phyloP scores from a whole-genome alignment of 1,140 invertebrate genomes.

The Ceratosolen fusciceps region DNA sequence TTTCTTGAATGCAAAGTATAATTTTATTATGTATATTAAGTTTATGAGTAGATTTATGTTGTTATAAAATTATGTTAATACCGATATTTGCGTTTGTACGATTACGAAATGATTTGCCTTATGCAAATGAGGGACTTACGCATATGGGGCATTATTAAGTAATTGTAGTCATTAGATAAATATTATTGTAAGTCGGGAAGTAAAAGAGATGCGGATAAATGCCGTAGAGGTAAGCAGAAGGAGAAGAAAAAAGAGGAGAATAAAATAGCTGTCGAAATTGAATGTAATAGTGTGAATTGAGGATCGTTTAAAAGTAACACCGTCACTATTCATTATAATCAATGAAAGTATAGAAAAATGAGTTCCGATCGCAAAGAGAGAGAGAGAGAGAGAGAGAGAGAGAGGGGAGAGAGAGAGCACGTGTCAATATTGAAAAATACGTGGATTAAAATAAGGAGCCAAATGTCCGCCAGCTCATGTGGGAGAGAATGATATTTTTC shows the following conservation, averaged over 20 bases:
- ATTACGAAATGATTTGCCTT: neutral
- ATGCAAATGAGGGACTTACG: neutral
- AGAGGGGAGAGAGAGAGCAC: too few species aligned
- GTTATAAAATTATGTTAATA: neutral
- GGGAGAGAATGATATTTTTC: too few species aligned
- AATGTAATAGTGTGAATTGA: neutral
- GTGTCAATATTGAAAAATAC: too few species aligned
- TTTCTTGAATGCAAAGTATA: too few species aligned
- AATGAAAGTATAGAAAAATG: neutral
- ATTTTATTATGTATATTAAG: neutral
- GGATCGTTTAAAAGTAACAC: too few species aligned
- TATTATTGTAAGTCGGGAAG: neutral
- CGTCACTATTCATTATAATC: neutral
- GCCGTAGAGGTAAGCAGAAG: neutral
- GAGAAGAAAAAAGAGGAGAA: too few species aligned
- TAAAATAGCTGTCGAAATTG: too few species aligned
- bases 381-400: too few species aligned
- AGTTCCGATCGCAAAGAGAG: too few species aligned
- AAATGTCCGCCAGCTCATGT: too few species aligned
- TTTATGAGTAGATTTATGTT: constrained; percentile 1
- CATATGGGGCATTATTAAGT: neutral
- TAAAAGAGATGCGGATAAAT: neutral
- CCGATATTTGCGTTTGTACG: neutral
- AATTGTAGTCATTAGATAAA: neutral
- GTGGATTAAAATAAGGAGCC: too few species aligned